Percentiles rank a stretch among this genome's conserved stretches.
These are phyloP conservation scores for Astropecten irregularis DNA, from an alignment of 53 echinoderm and acorn worm genomes.

Conservation along the genomic window DNA sequence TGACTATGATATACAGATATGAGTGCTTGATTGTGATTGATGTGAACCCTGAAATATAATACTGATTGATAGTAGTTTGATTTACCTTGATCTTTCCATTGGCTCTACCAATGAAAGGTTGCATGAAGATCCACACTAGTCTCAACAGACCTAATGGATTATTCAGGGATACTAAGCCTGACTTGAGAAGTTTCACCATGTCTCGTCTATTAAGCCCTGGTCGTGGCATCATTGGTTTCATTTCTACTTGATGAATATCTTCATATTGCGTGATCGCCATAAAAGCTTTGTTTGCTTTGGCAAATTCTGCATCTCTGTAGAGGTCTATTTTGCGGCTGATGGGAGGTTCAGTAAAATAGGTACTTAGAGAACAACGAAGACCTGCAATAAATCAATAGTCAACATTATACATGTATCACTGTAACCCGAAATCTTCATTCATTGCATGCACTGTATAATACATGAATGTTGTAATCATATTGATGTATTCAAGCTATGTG, in stretches of 20 bases:
- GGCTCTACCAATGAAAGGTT: conserved; percentile 21
- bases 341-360: conserved; percentile 40
- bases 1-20: too few relatives aligned
- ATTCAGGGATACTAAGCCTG: conserved; percentile 38
- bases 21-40: too few relatives aligned
- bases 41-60: too few relatives aligned
- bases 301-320: conserved; percentile 3
- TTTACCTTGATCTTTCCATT: conserved; percentile 40
- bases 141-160: conserved; percentile 38
- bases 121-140: conserved; percentile 41
- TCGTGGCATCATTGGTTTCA: background rate
- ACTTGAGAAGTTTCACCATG: conserved; percentile 28
- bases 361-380: conserved; percentile 43
- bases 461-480: too few relatives aligned
- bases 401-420: too few relatives aligned
- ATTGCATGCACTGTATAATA: too few relatives aligned
- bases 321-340: conserved; percentile 33
- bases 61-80: background rate
- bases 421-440: too few relatives aligned
- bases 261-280: background rate
- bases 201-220: conserved; percentile 35
- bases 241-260: background rate
- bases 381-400: too few relatives aligned
- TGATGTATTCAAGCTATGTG: too few relatives aligned
- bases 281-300: conserved; percentile 25